These are phyloP conservation scores for Cottus gobio DNA, from an alignment of 2,113 vertebrate genomes.

Conservation along the genomic window DNA sequence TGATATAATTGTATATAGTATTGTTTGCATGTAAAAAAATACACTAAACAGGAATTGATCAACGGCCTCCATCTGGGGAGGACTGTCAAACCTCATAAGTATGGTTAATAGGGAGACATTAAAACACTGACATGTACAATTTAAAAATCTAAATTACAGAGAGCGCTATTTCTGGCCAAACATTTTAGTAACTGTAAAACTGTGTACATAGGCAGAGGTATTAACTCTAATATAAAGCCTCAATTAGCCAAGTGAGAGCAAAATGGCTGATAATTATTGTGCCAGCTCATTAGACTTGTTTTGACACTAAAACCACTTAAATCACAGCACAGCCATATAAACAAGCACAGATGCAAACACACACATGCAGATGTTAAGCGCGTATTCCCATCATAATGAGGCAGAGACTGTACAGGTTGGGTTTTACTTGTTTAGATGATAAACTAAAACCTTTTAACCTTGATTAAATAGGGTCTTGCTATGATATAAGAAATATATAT, in stretches of 20 bases:
- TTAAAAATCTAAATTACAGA: slow-evolving; percentile 72
- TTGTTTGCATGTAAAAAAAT: slow-evolving; percentile 34
- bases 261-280: slow-evolving; percentile 81
- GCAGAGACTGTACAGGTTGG: slow-evolving; percentile 74
- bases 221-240: slow-evolving; percentile 74
- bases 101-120: slow-evolving; percentile 74
- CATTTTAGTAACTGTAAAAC: slow-evolving; percentile 64
- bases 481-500: slow-evolving; percentile 40
- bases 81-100: slow-evolving; percentile 69
- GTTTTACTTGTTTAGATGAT: slow-evolving; percentile 69
- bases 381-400: slow-evolving; percentile 80
- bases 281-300: slow-evolving; percentile 78
- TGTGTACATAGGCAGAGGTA: slow-evolving; percentile 45
- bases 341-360: slow-evolving; percentile 61
- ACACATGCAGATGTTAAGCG: slow-evolving; percentile 72
- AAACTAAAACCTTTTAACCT: slow-evolving; percentile 66
- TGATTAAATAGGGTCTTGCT: slow-evolving; percentile 63
- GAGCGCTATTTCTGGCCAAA: slow-evolving; percentile 58
- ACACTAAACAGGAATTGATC: slow-evolving; percentile 48
- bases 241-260: slow-evolving; percentile 73
- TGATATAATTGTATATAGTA: slow-evolving; percentile 31
- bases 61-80: slow-evolving; percentile 69
- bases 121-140: slow-evolving; percentile 72
- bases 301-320: slow-evolving; percentile 78
- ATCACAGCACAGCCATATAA: slow-evolving; percentile 64